A percentile compares a stretch with the other conserved stretches of the same genome.
phyloP scores from a whole-genome alignment of 2,113 vertebrate genomes.

The Uropsilus gracilis region DNA sequence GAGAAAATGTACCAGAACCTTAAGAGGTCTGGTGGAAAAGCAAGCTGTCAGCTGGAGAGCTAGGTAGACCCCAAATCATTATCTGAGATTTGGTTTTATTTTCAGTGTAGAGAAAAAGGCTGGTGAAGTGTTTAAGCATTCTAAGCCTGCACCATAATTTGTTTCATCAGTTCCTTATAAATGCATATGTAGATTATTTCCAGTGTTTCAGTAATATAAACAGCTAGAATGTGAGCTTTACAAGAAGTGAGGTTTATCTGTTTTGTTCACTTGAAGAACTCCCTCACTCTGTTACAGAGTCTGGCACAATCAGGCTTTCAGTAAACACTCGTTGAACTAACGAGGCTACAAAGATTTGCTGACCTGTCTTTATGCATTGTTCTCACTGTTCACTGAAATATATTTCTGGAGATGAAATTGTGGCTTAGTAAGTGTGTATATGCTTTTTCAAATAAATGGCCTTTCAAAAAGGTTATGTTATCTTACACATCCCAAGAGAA shows the following conservation, averaged over 20 bases:
- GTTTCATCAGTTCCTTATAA: not conserved
- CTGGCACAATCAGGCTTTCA: not conserved
- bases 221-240: not conserved
- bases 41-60: not conserved
- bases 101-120: not conserved
- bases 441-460: not conserved
- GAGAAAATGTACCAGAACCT: not conserved
- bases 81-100: not conserved
- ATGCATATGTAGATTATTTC: not conserved
- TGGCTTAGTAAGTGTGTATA: not conserved
- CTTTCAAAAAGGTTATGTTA: not conserved
- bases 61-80: not conserved
- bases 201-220: slow-evolving; percentile 7
- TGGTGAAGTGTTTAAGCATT: not conserved
- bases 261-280: not conserved
- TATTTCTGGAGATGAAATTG: slow-evolving; percentile 45
- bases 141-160: not conserved
- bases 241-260: not conserved
- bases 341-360: not conserved
- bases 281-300: not conserved
- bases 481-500: not conserved
- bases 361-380: not conserved
- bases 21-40: not conserved
- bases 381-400: not conserved
- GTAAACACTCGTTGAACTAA: not conserved